Evolutionary conservation across 1,140 invertebrate genomes (phyloP), one percentile per base, ranked within the genome.

Genomic region (Chlorops oryzae): DNA sequence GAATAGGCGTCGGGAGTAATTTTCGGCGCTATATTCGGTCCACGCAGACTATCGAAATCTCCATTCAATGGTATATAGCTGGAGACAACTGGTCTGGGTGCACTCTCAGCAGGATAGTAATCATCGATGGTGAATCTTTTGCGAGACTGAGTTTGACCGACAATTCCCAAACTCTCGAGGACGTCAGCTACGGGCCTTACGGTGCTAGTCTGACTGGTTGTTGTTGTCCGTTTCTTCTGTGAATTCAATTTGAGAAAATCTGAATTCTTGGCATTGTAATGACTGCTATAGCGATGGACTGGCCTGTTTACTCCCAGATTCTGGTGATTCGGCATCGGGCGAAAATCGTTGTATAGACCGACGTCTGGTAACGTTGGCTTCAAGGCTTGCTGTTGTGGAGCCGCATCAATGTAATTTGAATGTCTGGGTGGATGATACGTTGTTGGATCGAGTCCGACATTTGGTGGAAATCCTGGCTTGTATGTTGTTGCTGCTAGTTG

Each of bases 171-270:
- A 25, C 62, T 65, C 25, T 71, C 61, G 1, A 71, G 48, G 3
- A 71, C 61, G 24, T 71, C 68, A 1, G 66, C 63, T 12, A 71
- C 60, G 1, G 69, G 65, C 24, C 64, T 69, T 0, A 64, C 65
- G 0, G 63, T 63, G 2, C 47, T 39, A 3, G 40, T 44, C 28
- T 43, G 51, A 48, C 47, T 46, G 50, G 28, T 39, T 20, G 25
- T 25, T 37, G 0, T 41, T 21, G 42, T 39, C 9, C 5, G 23
- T 2, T 25, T 34, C 5, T 34, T 27, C 0, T 35, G 12, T 0
- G 56, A 51, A 9, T 41, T 20, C 6, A 55, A 54, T n/a, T 69
- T 69, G 21, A 63, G 39, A 3, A 70, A 70, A 32, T 70, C 62
- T 2, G 62, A 54, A 20, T 67, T 57, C 51, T 71, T 67, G 3